Conservation (phyloP, 2,113 vertebrate genomes). For the Passer domesticus region DNA sequence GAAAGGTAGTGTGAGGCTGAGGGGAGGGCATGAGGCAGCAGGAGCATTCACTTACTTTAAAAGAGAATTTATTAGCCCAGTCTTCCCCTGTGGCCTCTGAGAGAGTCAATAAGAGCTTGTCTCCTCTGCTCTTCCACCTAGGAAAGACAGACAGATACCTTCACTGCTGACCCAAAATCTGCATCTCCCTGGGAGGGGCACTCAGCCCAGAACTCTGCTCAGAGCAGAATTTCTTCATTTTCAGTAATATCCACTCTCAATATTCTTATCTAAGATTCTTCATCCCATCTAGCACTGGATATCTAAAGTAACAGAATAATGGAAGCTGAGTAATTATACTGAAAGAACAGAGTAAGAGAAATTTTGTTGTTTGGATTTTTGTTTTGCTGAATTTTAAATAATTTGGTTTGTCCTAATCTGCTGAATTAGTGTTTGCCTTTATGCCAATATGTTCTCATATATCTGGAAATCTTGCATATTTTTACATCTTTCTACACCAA, state of each 20-base stretch:
- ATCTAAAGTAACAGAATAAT: neutral
- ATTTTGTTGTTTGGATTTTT: neutral
- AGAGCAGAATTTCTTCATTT: neutral
- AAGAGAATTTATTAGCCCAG: neutral
- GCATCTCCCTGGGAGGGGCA: neutral
- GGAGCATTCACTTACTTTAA: neutral
- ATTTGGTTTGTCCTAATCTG: neutral
- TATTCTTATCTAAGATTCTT: neutral
- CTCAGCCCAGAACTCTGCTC: neutral
- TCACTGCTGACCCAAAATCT: neutral
- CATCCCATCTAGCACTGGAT: fast-evolving
- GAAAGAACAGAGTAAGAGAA: neutral
- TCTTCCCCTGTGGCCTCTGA: neutral
- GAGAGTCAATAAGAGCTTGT: neutral
- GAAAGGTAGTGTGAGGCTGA: neutral
- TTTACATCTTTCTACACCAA: neutral
- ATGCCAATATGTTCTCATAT: neutral
- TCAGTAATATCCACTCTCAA: neutral
- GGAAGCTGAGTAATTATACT: neutral
- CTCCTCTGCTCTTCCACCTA: neutral
- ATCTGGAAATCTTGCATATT: neutral
- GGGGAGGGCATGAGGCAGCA: neutral
- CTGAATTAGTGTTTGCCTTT: neutral
- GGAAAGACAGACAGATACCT: neutral
- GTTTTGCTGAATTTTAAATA: neutral